Conservation (phyloP, 1,140 invertebrate species). For the Wiebesia pumilae region DNA sequence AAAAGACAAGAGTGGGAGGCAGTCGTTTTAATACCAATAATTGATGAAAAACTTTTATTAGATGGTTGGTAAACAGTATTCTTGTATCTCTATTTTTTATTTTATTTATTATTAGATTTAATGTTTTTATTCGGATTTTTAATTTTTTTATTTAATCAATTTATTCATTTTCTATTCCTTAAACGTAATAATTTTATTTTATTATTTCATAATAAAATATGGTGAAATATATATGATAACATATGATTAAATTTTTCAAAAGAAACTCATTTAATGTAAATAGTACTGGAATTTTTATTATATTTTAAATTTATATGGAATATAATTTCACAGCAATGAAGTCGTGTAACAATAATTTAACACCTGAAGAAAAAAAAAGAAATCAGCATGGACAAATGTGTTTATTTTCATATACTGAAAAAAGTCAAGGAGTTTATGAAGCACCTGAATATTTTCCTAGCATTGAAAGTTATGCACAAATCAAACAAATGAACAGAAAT, state of each 20-base stretch:
- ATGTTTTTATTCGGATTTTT: no score
- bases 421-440: slow-evolving; percentile 75
- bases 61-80: slow-evolving; percentile 71
- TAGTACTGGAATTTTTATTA: background rate
- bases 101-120: background rate
- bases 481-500: slow-evolving; percentile 74
- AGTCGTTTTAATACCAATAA: slow-evolving; percentile 97
- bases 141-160: background rate
- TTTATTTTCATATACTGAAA: slow-evolving; percentile 81
- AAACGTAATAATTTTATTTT: background rate
- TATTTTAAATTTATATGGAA: slow-evolving; percentile 62
- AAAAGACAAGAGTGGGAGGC: slow-evolving; percentile 98
- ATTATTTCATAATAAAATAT: background rate
- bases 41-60: slow-evolving; percentile 82
- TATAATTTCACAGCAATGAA: slow-evolving; percentile 82
- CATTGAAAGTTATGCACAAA: slow-evolving; percentile 79
- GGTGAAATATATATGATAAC: no score
- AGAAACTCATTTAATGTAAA: background rate
- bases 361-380: slow-evolving; percentile 82
- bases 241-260: background rate
- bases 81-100: slow-evolving; percentile 13
- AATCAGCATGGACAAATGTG: slow-evolving; percentile 92
- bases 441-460: slow-evolving; percentile 82
- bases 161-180: background rate
- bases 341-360: slow-evolving; percentile 80